Percentiles rank a stretch among this genome's conserved stretches.
Conservation (phyloP, 2,113 vertebrate species). For the Protomyctophum bolini region DNA sequence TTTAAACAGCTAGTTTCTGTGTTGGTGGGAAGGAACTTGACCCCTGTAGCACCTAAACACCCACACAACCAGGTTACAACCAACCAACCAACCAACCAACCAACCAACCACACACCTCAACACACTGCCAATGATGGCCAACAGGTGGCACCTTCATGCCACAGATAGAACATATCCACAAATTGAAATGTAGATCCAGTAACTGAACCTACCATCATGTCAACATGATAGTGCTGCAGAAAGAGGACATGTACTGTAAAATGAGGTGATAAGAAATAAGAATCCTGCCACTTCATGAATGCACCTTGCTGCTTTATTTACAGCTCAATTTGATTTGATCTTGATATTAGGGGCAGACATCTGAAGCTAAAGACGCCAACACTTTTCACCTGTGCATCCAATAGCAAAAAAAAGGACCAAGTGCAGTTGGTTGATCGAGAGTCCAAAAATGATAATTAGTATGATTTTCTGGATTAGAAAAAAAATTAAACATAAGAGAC, state of each 20-base stretch:
- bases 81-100: no score
- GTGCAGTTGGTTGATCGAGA: constrained; percentile 74
- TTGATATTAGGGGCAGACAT: constrained; percentile 70
- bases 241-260: background rate
- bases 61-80: no score
- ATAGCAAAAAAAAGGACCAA: constrained; percentile 61
- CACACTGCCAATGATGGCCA: no score
- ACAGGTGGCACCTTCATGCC: no score
- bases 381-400: constrained; percentile 45
- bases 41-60: no score
- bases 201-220: no score
- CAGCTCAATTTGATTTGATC: constrained; percentile 78
- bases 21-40: no score
- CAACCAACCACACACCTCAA: no score
- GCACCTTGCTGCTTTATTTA: constrained; percentile 79
- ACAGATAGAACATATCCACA: no score
- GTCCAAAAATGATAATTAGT: constrained; percentile 72
- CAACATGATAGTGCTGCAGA: background rate
- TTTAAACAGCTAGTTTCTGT: no score
- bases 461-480: constrained; percentile 76
- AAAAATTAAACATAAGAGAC: constrained; percentile 70
- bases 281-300: constrained; percentile 43
- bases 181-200: background rate
- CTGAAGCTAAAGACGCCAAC: constrained; percentile 65
- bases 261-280: background rate